Conservation (phyloP, 2,797 vertebrate genomes). For the Carduelis carduelis region DNA sequence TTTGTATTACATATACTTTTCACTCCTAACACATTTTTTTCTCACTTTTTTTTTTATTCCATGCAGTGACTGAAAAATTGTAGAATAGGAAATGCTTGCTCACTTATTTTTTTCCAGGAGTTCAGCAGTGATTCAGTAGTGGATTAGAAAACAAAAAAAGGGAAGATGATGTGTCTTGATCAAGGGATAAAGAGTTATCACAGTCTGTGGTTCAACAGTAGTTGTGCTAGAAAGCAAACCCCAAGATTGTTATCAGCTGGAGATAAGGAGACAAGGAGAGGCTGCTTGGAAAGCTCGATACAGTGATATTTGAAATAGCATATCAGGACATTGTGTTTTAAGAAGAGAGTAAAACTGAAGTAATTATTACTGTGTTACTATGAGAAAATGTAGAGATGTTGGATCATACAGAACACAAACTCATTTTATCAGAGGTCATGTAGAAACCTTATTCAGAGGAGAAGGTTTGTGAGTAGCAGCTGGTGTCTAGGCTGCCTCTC, state of each 20-base stretch:
- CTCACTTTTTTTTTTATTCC: background rate
- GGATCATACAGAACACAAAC: background rate
- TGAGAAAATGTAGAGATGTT: background rate
- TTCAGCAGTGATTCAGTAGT: background rate
- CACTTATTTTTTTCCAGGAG: background rate
- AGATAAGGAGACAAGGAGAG: background rate
- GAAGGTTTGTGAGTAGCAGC: background rate
- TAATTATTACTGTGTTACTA: background rate
- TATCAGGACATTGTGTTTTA: background rate
- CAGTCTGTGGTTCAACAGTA: background rate
- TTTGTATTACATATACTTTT: background rate
- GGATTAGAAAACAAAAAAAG: background rate
- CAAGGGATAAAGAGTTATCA: background rate
- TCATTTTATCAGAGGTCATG: background rate
- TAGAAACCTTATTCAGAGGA: background rate
- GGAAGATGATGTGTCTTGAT: background rate
- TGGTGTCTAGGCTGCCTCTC: background rate
- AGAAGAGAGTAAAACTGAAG: background rate
- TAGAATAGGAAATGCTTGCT: background rate
- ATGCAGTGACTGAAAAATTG: background rate
- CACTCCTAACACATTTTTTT: background rate
- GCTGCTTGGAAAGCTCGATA: background rate
- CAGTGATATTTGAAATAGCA: background rate
- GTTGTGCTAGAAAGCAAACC: background rate
- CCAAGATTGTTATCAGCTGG: background rate